Percentiles rank a stretch among this genome's conserved stretches.
Evolutionary conservation across 2,113 vertebrate species (phyloP).

Genomic region (Ictalurus furcatus): DNA sequence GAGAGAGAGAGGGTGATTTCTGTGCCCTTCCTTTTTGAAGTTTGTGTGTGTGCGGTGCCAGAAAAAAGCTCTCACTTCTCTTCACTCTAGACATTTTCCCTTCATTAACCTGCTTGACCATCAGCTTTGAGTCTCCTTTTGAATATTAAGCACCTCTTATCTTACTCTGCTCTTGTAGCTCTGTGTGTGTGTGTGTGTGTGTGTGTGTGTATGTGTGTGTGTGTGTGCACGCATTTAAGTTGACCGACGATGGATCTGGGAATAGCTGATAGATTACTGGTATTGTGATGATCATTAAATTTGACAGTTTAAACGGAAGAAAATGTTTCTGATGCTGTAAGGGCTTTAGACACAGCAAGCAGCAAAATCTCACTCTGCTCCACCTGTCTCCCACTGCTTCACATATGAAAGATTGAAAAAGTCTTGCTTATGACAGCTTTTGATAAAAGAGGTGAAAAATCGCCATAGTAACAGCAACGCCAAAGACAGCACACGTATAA

Average conservation of each 20-base stretch:
- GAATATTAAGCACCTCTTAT: conserved; percentile 37
- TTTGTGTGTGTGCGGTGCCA: conserved; percentile 22
- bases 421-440: background rate
- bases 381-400: background rate
- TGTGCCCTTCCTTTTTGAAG: background rate
- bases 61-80: background rate
- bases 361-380: background rate
- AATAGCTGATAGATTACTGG: background rate
- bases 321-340: background rate
- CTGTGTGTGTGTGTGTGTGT: background rate
- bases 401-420: background rate
- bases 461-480: background rate
- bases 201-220: background rate
- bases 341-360: background rate
- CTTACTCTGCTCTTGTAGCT: background rate
- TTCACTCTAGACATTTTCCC: conserved; percentile 36
- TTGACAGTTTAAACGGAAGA: background rate
- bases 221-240: background rate
- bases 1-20: background rate
- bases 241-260: background rate
- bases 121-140: conserved; percentile 28
- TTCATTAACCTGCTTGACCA: conserved; percentile 48
- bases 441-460: background rate
- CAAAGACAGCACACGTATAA: background rate
- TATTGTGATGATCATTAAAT: background rate